Evolutionary conservation across 2,888 invertebrate genomes (phyloP).

Genomic region (Criorhina ranunculi): DNA sequence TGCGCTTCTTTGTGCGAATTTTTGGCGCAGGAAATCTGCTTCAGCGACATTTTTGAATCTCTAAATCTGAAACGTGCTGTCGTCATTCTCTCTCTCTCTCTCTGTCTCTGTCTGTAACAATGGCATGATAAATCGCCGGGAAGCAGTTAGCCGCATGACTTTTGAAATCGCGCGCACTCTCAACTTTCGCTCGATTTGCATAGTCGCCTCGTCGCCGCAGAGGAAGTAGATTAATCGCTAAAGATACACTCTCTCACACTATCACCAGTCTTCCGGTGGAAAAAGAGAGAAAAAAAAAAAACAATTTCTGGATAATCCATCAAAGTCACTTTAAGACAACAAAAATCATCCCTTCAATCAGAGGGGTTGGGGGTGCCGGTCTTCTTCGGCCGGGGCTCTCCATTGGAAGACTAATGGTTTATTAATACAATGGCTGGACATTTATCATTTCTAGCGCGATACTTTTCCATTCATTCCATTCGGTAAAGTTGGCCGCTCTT

Average conservation of each 20-base stretch:
- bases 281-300: slow-evolving; percentile 5
- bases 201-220: slow-evolving; percentile 5
- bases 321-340: slow-evolving; percentile 76
- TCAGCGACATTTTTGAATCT: slow-evolving; percentile 38
- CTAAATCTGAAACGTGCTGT: slow-evolving; percentile 44
- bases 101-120: no score
- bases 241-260: not conserved
- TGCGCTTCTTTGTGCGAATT: slow-evolving; percentile 35
- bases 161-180: slow-evolving; percentile 41
- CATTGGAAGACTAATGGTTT: slow-evolving; percentile 72
- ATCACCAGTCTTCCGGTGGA: not conserved
- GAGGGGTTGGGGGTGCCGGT: slow-evolving; percentile 22
- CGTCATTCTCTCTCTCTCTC: slow-evolving; percentile 38
- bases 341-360: slow-evolving; percentile 74
- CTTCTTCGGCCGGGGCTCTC: slow-evolving; percentile 31
- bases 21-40: slow-evolving; percentile 48
- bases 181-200: slow-evolving; percentile 65
- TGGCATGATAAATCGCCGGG: slow-evolving; percentile 49
- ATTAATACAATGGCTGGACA: slow-evolving; percentile 76
- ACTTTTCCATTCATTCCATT: slow-evolving; percentile 64
- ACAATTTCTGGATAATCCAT: slow-evolving; percentile 68
- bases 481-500: slow-evolving; percentile 38
- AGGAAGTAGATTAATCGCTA: slow-evolving; percentile 29
- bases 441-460: slow-evolving; percentile 76
- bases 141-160: slow-evolving; percentile 45